phyloP scores from a whole-genome alignment of 2,888 invertebrate genomes.

The Erpobdella octoculata region DNA sequence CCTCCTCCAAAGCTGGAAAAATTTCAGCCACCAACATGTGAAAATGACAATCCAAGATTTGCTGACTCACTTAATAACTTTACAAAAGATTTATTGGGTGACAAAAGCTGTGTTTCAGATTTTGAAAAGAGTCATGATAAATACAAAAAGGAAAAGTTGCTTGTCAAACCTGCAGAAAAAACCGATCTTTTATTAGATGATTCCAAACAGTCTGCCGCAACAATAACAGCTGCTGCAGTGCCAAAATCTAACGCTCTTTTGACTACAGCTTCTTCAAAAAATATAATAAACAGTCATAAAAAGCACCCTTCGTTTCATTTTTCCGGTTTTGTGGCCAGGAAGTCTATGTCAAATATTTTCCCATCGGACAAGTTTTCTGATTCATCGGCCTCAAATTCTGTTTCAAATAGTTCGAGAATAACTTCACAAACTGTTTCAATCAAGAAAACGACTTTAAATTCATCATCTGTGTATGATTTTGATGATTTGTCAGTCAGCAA shows the following conservation, averaged over 20 bases:
- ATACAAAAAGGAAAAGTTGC: neutral
- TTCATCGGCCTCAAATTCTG: neutral
- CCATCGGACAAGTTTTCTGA: neutral
- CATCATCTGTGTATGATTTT: conserved; percentile 2
- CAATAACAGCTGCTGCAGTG: neutral
- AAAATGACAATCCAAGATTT: neutral
- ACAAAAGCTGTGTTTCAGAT: too few relatives aligned
- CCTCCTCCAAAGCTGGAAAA: neutral
- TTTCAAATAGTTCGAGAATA: neutral
- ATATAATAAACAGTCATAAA: neutral
- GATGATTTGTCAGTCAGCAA: neutral
- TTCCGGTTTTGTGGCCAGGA: conserved; percentile 9
- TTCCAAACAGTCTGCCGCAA: neutral
- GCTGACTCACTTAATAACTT: too few relatives aligned
- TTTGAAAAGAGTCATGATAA: neutral
- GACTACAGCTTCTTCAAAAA: neutral
- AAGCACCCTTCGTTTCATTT: conserved; percentile 4
- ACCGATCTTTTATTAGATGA: neutral
- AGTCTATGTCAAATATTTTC: conserved; percentile 22
- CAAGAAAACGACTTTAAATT: conserved; percentile 17
- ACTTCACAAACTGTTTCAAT: conserved; percentile 23
- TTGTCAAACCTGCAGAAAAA: conserved; percentile 5
- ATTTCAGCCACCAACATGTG: neutral
- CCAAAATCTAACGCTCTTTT: neutral
- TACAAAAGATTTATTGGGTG: too few relatives aligned